Conservation (phyloP, 2,888 invertebrate species). For the Melanostoma scalare region DNA sequence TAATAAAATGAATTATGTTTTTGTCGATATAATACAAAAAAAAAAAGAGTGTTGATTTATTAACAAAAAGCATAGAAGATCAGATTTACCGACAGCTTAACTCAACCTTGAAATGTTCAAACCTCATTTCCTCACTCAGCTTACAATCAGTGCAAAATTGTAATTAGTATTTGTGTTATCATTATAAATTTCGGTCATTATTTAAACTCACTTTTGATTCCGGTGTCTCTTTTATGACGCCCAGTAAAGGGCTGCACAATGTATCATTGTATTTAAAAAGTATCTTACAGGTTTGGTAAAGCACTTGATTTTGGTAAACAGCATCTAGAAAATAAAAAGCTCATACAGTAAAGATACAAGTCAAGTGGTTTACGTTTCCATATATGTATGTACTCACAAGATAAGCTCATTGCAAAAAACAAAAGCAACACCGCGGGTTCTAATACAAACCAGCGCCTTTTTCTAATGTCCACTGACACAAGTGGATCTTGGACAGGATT, state of each 20-base stretch:
- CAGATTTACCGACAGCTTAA: too few relatives aligned
- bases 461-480: slow-evolving; percentile 6
- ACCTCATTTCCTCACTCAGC: too few relatives aligned
- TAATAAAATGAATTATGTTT: too few relatives aligned
- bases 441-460: slow-evolving; percentile 77
- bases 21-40: too few relatives aligned
- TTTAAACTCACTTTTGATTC: slow-evolving; percentile 80
- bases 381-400: slow-evolving; percentile 74
- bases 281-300: slow-evolving; percentile 87
- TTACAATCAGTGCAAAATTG: too few relatives aligned
- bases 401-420: slow-evolving; percentile 79
- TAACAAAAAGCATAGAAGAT: too few relatives aligned
- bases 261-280: slow-evolving; percentile 84
- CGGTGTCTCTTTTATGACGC: slow-evolving; percentile 83
- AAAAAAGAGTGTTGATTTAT: too few relatives aligned
- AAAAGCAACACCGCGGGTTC: slow-evolving; percentile 80
- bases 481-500: background rate
- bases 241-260: slow-evolving; percentile 83
- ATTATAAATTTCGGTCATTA: background rate
- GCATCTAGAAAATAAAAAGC: slow-evolving; percentile 76
- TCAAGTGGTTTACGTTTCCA: background rate
- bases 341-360: slow-evolving; percentile 1
- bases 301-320: slow-evolving; percentile 86
- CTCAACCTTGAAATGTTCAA: too few relatives aligned
- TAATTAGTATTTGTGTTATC: background rate